Evolutionary conservation across 2,113 vertebrate species (phyloP), one percentile per base, ranked within the genome.

Genomic region (Scophthalmus maximus): DNA sequence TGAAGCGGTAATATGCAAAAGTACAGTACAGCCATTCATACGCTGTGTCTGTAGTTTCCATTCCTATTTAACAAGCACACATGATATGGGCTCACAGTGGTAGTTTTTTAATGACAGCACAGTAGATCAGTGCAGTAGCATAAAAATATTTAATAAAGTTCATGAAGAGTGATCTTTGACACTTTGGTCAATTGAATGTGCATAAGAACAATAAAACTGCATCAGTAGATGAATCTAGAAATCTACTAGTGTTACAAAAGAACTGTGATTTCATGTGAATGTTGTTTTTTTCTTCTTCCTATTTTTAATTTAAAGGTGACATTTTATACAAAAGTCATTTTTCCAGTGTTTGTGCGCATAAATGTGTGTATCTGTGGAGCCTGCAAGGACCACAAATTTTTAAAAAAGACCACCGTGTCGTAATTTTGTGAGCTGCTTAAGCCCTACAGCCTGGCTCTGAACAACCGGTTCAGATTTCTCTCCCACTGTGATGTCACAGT

Each of bases 51-150:
- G 5, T 50, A 25, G 53, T 32, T 23, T 77, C 34, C 57, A 62
- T 69, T 81, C 73, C 65, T 62, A 0, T 51, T n/a, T 22, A 46
- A 66, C 26, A 23, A 63, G 74, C 62, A 69, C 73, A 78, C 61
- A 3, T 65, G 50, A 32, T 7, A 0, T 6, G n/a, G 17, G 40
- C 25, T 61, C 15, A 63, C 15, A 15, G 17, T 44, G 5, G 32
- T 7, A 26, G 25, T 4, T 30, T 9, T 59, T 52, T 22, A n/a
- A n/a, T n/a, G n/a, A 72, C 27, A 67, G 67, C 57, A 68, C 72
- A 73, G 22, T 52, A 22, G 5, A 26, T 14, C 3, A 20, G 18
- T 29, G 11, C 20, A 50, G 44, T 36, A 17, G 4, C 23, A 47
- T 29, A 38, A 23, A 58, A 9, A 27, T 22, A 17, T 12, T 32